phyloP scores from a whole-genome alignment of 2,888 invertebrate species.

The Drosophila vallismaia region DNA sequence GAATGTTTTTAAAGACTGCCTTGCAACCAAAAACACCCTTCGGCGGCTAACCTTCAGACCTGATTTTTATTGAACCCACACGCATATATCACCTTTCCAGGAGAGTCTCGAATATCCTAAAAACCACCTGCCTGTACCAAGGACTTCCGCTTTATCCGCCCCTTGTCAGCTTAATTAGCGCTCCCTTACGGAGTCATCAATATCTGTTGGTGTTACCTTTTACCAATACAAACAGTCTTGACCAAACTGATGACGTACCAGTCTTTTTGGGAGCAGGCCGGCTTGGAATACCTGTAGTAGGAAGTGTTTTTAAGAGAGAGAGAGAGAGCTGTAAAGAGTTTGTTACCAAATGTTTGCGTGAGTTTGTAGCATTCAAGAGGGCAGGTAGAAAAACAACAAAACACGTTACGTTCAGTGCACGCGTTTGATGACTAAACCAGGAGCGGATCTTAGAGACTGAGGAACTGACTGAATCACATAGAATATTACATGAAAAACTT shows the following conservation, averaged over 20 bases:
- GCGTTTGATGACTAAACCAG: conserved; percentile 38
- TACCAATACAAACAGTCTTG: conserved; percentile 7
- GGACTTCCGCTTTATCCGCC: conserved; percentile 46
- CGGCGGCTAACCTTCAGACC: conserved; percentile 37
- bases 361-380: conserved; percentile 50
- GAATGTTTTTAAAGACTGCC: conserved; percentile 5
- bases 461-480: neutral
- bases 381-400: conserved; percentile 53
- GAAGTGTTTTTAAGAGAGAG: conserved; percentile 1
- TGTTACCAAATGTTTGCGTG: conserved; percentile 15
- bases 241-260: conserved; percentile 64
- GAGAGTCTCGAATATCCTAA: conserved; percentile 8
- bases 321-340: neutral
- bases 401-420: conserved; percentile 62
- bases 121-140: conserved; percentile 28
- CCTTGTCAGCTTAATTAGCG: conserved; percentile 46
- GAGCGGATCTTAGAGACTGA: conserved; percentile 44
- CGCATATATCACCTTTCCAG: conserved; percentile 15
- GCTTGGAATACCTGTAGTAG: conserved; percentile 50
- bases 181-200: conserved; percentile 38
- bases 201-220: conserved; percentile 34
- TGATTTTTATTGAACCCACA: conserved; percentile 22
- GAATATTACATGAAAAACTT: too few relatives aligned
- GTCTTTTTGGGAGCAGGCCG: conserved; percentile 40
- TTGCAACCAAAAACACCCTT: conserved; percentile 18